A percentile compares a stretch with the other conserved stretches of the same genome.
phyloP scores from a whole-genome alignment of 2,113 vertebrate genomes.

The Phasianus colchicus region DNA sequence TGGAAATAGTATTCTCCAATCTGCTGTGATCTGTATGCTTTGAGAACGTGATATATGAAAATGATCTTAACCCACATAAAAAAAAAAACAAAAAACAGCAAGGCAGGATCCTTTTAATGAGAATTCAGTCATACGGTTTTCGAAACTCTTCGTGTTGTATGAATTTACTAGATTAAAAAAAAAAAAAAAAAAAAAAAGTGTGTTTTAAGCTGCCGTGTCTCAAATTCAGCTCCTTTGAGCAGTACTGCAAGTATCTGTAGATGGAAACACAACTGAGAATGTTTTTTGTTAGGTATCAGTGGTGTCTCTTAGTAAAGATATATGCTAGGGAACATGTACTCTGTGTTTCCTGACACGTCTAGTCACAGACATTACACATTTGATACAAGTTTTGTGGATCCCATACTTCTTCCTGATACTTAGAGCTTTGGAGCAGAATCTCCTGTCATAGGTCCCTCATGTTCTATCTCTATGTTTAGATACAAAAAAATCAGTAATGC shows the following conservation, averaged over 20 bases:
- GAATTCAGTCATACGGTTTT: background rate
- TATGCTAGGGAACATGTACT: background rate
- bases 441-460: background rate
- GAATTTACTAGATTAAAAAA: background rate
- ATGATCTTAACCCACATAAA: background rate
- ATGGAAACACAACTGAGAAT: background rate
- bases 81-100: background rate
- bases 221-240: background rate
- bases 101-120: background rate
- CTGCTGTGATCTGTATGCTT: constrained; percentile 4
- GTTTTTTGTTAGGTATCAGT: background rate
- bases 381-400: background rate
- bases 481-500: background rate
- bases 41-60: background rate
- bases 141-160: background rate
- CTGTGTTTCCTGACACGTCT: background rate
- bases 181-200: background rate
- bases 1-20: constrained; percentile 52
- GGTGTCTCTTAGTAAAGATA: background rate
- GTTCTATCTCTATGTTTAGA: background rate
- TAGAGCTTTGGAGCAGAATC: background rate
- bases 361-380: fast-evolving
- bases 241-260: background rate
- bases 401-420: background rate
- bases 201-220: background rate